These are phyloP conservation scores for Nesoenas mayeri DNA, from an alignment of 2,113 vertebrate genomes.

Conservation along the genomic window DNA sequence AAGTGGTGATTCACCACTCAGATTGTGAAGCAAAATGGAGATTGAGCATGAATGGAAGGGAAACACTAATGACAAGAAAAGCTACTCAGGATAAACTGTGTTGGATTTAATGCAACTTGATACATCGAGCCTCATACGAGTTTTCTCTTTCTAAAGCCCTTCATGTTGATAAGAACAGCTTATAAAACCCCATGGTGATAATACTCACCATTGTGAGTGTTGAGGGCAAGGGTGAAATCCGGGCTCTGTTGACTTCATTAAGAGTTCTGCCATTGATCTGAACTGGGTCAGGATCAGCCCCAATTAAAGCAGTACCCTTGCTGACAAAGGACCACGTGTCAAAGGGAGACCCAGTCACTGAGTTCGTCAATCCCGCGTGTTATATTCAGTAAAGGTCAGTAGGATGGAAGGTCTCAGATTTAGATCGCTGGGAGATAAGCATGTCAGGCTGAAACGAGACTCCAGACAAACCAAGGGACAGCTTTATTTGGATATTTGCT, in stretches of 20 bases:
- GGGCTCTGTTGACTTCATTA: not conserved
- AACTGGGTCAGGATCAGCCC: not conserved
- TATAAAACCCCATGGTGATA: not conserved
- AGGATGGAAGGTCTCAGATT: not conserved
- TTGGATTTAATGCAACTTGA: not conserved
- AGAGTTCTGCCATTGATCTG: slow-evolving; percentile 14
- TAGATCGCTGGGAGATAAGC: not conserved
- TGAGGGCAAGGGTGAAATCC: not conserved
- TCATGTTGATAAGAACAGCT: not conserved
- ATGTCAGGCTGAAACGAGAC: not conserved
- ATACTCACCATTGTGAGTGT: not conserved
- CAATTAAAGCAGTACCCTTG: not conserved
- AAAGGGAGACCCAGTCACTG: not conserved
- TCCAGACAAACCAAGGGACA: slow-evolving; percentile 10
- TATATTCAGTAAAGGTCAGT: not conserved
- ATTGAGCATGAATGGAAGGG: not conserved
- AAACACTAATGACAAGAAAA: not conserved
- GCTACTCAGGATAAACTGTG: not conserved
- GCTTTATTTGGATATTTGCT: slow-evolving; percentile 33
- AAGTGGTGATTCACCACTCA: not conserved
- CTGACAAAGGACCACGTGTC: not conserved
- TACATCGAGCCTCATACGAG: not conserved
- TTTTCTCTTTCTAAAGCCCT: not conserved
- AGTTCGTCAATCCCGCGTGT: not conserved
- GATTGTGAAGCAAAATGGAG: not conserved